Conservation (phyloP, 2,888 invertebrate species). For the Melanchra persicariae region DNA sequence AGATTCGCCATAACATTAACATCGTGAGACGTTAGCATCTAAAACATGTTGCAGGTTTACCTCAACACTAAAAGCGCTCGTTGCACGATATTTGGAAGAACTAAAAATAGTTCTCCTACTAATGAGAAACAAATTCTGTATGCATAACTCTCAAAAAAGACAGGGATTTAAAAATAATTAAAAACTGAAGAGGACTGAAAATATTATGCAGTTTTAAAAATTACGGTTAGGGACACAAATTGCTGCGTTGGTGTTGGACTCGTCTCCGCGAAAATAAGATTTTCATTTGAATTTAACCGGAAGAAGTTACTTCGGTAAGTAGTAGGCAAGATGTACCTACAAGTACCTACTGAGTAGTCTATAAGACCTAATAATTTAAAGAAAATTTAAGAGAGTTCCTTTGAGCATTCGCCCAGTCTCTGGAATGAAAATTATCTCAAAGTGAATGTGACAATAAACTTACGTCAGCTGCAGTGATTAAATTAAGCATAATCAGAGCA, state of each 20-base stretch:
- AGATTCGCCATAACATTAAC: background rate
- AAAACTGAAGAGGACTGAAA: constrained; percentile 30
- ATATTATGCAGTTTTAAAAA: constrained; percentile 30
- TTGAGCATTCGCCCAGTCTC: too few species aligned
- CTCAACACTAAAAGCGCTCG: background rate
- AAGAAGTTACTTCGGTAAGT: background rate
- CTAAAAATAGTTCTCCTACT: background rate
- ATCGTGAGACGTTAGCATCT: too few species aligned
- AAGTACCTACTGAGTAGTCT: too few species aligned
- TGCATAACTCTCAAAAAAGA: constrained; percentile 29
- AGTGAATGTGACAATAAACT: background rate
- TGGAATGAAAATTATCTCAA: too few species aligned
- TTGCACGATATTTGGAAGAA: background rate
- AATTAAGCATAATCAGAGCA: too few species aligned
- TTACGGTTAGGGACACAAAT: constrained; percentile 34
- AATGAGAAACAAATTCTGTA: constrained; percentile 11
- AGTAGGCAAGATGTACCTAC: too few species aligned
- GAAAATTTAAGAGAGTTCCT: too few species aligned
- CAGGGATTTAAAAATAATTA: background rate
- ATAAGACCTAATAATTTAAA: too few species aligned
- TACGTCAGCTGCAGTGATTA: background rate
- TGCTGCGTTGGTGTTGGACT: constrained; percentile 34
- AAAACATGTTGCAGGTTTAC: background rate
- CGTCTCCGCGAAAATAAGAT: constrained; percentile 16
- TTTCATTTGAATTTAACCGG: constrained; percentile 17